Conservation (phyloP, 1,140 invertebrate species). For the Trichogramma pretiosum region DNA sequence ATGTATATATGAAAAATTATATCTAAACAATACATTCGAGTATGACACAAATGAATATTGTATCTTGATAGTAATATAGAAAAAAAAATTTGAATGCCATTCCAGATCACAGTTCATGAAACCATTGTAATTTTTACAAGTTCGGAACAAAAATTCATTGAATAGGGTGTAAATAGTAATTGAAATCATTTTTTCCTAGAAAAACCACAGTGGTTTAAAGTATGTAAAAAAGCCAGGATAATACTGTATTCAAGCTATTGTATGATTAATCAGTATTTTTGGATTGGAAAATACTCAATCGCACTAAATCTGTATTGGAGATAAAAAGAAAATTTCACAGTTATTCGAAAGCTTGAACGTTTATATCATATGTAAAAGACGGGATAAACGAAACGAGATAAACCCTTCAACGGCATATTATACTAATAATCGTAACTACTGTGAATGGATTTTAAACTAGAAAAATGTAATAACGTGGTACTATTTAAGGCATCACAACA, state of each 20-base stretch:
- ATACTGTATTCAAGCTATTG: slow-evolving; percentile 9
- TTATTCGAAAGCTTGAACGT: neutral
- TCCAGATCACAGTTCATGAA: slow-evolving; percentile 23
- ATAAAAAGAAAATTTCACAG: slow-evolving; percentile 2
- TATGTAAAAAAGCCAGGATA: neutral
- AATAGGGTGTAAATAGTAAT: slow-evolving; percentile 12
- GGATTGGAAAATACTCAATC: slow-evolving; percentile 11
- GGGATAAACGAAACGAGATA: neutral
- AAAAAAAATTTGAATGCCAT: slow-evolving; percentile 27
- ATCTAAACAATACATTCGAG: too few species aligned
- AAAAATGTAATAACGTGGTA: slow-evolving; percentile 8
- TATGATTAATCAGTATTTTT: slow-evolving; percentile 25
- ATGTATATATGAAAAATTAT: too few species aligned
- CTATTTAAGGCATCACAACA: slow-evolving; percentile 12
- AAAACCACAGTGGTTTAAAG: slow-evolving; percentile 12
- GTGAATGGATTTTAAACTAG: slow-evolving; percentile 12
- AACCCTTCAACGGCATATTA: slow-evolving; percentile 1
- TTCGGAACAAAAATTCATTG: slow-evolving; percentile 10
- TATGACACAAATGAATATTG: too few species aligned
- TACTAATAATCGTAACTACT: slow-evolving; percentile 12
- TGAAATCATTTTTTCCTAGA: slow-evolving; percentile 1
- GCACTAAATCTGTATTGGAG: slow-evolving; percentile 4
- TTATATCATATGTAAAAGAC: slow-evolving; percentile 10
- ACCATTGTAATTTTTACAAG: slow-evolving; percentile 16
- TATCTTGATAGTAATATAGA: slow-evolving; percentile 23